These are phyloP conservation scores for Phengaris alcon DNA, from an alignment of 2,888 invertebrate genomes.

Conservation along the genomic window DNA sequence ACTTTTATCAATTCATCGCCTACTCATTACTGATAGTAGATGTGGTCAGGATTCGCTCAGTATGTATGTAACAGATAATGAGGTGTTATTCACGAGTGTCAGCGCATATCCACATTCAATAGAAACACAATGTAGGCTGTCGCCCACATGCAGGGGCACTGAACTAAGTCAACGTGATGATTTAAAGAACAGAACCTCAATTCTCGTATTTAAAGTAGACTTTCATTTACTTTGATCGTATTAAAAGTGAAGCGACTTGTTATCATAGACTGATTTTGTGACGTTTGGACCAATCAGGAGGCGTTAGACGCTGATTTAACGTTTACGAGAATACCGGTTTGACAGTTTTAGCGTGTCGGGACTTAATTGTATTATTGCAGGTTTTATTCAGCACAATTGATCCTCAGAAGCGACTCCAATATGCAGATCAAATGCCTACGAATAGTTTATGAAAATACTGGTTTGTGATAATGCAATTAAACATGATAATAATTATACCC, in stretches of 20 bases:
- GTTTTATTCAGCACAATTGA: too few species aligned
- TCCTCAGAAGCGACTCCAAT: slow-evolving; percentile 33
- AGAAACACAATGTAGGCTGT: slow-evolving; percentile 31
- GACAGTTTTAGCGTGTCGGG: too few species aligned
- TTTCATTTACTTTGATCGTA: too few species aligned
- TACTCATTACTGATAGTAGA: not conserved
- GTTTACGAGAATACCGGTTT: too few species aligned
- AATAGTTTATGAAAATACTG: not conserved
- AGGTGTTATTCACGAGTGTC: slow-evolving; percentile 21
- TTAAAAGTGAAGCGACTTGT: too few species aligned
- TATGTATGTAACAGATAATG: not conserved
- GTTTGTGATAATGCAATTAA: not conserved
- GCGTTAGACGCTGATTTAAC: too few species aligned
- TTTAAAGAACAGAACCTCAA: slow-evolving; percentile 28
- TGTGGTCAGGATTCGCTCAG: not conserved
- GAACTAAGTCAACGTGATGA: slow-evolving; percentile 51
- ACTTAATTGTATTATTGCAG: too few species aligned
- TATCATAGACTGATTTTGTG: too few species aligned
- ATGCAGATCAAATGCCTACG: not conserved
- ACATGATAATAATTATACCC: not conserved
- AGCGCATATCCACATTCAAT: slow-evolving; percentile 23
- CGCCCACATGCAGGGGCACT: slow-evolving; percentile 52
- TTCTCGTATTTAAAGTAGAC: too few species aligned
- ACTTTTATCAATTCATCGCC: not conserved
- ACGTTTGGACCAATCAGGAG: too few species aligned